A percentile compares a stretch with the other conserved stretches of the same genome.
Conservation (phyloP, 92 coral and sea anemone genomes). For the Zoanthus gigantus region DNA sequence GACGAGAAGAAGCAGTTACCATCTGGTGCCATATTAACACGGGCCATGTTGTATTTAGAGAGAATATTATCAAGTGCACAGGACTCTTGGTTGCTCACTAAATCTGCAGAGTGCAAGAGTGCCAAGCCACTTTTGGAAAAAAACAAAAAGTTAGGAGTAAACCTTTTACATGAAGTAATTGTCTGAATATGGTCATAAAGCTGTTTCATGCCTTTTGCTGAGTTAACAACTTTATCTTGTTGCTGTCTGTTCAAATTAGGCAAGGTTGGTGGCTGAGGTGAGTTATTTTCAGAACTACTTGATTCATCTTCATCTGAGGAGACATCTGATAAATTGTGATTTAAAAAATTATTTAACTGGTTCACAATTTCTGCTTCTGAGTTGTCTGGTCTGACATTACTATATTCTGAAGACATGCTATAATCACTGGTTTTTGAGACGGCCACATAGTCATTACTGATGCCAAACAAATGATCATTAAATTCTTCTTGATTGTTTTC, state of each 20-base stretch:
- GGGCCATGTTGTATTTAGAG: conserved; percentile 54
- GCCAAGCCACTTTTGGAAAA: conserved; percentile 56
- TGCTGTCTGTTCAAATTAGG: not conserved
- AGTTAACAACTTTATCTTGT: not conserved
- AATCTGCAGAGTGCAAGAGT: conserved; percentile 42
- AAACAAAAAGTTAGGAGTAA: not conserved
- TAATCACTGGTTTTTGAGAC: not conserved
- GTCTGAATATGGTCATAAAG: too few species aligned
- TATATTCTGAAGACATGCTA: not conserved
- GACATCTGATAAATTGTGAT: not conserved
- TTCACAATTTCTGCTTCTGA: not conserved
- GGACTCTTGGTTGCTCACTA: conserved; percentile 25
- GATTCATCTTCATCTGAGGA: not conserved
- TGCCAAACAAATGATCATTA: not conserved
- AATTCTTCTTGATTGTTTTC: too few species aligned
- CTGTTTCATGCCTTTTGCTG: not conserved
- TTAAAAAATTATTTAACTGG: too few species aligned
- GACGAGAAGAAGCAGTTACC: conserved; percentile 70
- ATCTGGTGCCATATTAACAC: conserved; percentile 50
- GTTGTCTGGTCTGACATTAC: not conserved
- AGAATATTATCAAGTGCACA: conserved; percentile 41
- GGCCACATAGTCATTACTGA: not conserved
- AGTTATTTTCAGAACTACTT: not conserved
- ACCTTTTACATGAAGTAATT: too few species aligned
- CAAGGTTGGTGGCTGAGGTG: too few species aligned